Conservation (phyloP, 2,113 vertebrate genomes). For the Oreocharis arfaki region DNA sequence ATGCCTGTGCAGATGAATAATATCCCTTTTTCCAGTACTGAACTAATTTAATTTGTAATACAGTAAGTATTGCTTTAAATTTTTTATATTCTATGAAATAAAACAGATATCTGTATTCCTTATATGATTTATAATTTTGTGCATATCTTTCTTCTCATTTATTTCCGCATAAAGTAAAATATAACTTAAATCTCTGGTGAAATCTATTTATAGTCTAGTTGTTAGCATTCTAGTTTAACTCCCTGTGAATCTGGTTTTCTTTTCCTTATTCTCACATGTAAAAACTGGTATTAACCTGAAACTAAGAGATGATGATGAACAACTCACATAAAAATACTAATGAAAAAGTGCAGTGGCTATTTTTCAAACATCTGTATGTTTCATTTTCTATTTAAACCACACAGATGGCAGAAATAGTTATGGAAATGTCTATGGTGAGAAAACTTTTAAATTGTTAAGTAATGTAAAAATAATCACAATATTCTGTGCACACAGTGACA, state of each 20-base stretch:
- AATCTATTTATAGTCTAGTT: background rate
- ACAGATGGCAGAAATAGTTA: background rate
- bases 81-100: background rate
- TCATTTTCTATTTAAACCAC: background rate
- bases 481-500: background rate
- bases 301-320: background rate
- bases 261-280: background rate
- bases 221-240: background rate
- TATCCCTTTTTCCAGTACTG: background rate
- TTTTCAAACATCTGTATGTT: background rate
- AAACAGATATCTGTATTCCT: background rate
- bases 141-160: background rate
- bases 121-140: background rate
- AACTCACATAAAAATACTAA: background rate
- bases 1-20: background rate
- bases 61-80: background rate
- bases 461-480: background rate
- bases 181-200: background rate
- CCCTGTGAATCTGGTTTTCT: background rate
- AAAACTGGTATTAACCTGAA: background rate
- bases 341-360: background rate
- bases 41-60: background rate
- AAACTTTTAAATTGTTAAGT: background rate
- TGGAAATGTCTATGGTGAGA: background rate
- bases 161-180: background rate